phyloP scores from a whole-genome alignment of 2,113 vertebrate species.

The Lycaon pictus region DNA sequence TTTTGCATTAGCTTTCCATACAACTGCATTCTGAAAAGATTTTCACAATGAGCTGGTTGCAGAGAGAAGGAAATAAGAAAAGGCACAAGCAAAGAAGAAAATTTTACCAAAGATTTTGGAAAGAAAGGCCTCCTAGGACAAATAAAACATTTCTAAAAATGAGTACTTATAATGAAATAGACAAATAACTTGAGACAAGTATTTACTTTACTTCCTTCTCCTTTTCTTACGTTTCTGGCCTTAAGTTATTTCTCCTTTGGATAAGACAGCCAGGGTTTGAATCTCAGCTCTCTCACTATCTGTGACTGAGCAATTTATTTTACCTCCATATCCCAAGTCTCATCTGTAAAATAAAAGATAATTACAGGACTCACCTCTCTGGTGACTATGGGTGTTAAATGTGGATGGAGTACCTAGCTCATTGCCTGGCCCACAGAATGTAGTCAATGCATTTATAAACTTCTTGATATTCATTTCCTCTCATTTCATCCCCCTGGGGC shows the following conservation, averaged over 20 bases:
- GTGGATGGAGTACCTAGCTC: not conserved
- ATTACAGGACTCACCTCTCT: not conserved
- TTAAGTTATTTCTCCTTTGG: not conserved
- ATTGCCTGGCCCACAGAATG: not conserved
- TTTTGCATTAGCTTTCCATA: constrained; percentile 67
- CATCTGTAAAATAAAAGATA: constrained; percentile 20
- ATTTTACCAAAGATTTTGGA: not conserved
- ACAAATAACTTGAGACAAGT: not conserved
- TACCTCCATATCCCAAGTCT: not conserved
- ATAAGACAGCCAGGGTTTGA: not conserved
- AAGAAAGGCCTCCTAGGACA: not conserved
- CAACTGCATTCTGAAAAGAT: not conserved
- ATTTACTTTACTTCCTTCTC: not conserved
- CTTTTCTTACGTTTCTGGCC: not conserved
- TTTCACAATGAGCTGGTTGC: not conserved
- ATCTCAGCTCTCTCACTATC: not conserved
- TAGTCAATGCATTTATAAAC: not conserved
- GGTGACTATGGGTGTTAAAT: not conserved
- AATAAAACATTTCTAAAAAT: not conserved
- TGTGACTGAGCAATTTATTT: not conserved
- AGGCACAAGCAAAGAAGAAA: not conserved
- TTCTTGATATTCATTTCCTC: not conserved
- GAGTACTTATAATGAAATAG: not conserved
- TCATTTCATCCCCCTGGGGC: not conserved
- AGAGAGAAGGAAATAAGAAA: not conserved